These are phyloP conservation scores for Pseudomyrmex concolor DNA, from an alignment of 1,140 invertebrate genomes.

Conservation along the genomic window DNA sequence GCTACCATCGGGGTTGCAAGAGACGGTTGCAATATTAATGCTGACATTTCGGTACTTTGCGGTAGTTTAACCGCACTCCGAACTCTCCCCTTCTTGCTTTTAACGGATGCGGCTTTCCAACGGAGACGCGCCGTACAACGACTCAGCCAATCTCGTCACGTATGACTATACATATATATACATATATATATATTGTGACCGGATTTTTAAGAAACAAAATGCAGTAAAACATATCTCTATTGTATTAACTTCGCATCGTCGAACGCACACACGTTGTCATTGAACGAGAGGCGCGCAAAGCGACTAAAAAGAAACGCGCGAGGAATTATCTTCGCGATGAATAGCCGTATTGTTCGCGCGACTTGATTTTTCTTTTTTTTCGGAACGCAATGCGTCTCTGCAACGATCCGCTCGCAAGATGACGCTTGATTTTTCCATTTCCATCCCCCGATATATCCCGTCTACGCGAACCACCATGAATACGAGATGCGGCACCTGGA, in stretches of 20 bases:
- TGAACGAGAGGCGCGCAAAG: neutral
- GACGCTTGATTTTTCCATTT: constrained; percentile 37
- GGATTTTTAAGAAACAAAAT: constrained; percentile 27
- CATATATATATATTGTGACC: neutral
- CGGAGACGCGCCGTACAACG: constrained; percentile 29
- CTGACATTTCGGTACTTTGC: constrained; percentile 75
- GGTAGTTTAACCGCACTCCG: constrained; percentile 67
- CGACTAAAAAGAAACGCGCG: neutral
- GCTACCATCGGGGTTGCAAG: constrained; percentile 64
- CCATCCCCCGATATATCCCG: constrained; percentile 15
- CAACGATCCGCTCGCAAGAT: neutral
- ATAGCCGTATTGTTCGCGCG: constrained; percentile 3
- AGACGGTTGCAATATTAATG: constrained; percentile 75
- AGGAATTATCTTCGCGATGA: neutral
- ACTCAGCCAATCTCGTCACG: constrained; percentile 32
- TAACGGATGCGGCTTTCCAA: constrained; percentile 65
- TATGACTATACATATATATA: neutral
- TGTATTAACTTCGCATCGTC: too few relatives aligned
- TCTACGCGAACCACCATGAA: constrained; percentile 80
- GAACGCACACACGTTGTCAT: neutral
- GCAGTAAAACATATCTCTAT: neutral
- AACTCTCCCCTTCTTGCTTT: neutral
- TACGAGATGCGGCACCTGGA: constrained; percentile 83
- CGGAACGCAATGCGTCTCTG: neutral
- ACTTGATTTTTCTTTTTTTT: constrained; percentile 7